Evolutionary conservation across 2,888 invertebrate species (phyloP), one percentile per base, ranked within the genome.

Genomic region (Alloscopus bannaensis): DNA sequence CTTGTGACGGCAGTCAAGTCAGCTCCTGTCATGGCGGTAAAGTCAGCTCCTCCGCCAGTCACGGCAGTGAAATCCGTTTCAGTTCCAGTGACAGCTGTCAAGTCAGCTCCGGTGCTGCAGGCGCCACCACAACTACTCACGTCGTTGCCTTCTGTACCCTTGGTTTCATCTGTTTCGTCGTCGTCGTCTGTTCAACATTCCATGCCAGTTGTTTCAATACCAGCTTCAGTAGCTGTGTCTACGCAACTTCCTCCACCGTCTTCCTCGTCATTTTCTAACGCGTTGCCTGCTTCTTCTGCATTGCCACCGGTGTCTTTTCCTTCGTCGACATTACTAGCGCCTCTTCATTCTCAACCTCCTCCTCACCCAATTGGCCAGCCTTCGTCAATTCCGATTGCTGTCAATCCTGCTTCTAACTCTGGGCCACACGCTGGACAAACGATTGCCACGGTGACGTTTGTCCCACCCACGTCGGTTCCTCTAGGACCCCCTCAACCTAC

Each of bases 11-110:
- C n/a, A n/a, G n/a, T n/a, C n/a, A n/a, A n/a, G n/a, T n/a, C n/a
- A n/a, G n/a, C n/a, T n/a, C n/a, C n/a, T n/a, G n/a, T n/a, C n/a
- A n/a, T n/a, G 13, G 47, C 24, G 4, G 28, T 20, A 65, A 47
- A 42, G 18, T 65, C 65, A 47, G 18, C 26, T 24, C 31, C 31
- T 8, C 16, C 52, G 1, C 13, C 28, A 4, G 47, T 68, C 18
- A 68, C 76, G 18, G 55, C 62, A 2, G 69, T 77, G 8, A 77
- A 69, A 20, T 77, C 69, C 6, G 52, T 55, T 11, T 31, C 59
- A 24, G 36, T 47, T 3, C 45, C 60, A 8, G 59, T 59, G 13
- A 59, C 59, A 8, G 59, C 59, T 3, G 59, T 59, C 11, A 59
- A 59, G 18, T 59, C 59, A 11, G n/a, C 20, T 29, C 59, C 59